phyloP scores from a whole-genome alignment of 1,140 invertebrate genomes.

The Stegodyphus dumicola region DNA sequence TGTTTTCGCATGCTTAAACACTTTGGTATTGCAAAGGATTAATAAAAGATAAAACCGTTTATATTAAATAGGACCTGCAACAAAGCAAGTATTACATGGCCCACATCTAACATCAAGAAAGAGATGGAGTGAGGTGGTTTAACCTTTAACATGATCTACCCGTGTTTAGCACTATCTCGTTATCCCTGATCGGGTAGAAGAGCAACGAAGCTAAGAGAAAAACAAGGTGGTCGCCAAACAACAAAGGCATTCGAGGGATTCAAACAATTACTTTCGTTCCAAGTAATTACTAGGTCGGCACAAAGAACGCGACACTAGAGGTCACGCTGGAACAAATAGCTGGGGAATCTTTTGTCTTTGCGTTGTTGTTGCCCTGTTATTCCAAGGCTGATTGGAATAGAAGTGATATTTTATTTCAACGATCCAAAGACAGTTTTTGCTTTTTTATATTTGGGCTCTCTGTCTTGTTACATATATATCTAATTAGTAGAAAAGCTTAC shows the following conservation, averaged over 20 bases:
- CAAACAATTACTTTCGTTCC: constrained; percentile 28
- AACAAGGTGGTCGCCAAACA: constrained; percentile 17
- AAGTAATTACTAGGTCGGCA: constrained; percentile 26
- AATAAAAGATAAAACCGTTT: too few species aligned
- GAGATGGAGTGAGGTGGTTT: too few species aligned
- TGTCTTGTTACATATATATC: too few species aligned
- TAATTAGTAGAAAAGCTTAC: too few species aligned
- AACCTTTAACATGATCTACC: background rate
- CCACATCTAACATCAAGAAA: too few species aligned
- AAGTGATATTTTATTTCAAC: constrained; percentile 22
- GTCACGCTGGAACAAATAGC: constrained; percentile 13
- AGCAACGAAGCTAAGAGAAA: background rate
- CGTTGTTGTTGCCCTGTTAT: background rate
- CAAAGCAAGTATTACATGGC: too few species aligned
- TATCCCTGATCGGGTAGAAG: background rate
- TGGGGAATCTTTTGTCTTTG: constrained; percentile 16
- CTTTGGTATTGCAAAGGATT: too few species aligned
- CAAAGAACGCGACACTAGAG: constrained; percentile 18
- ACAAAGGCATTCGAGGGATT: constrained; percentile 22
- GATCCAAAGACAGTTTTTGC: too few species aligned
- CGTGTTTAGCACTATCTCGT: constrained; percentile 14
- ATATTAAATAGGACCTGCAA: too few species aligned
- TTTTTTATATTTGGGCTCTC: too few species aligned
- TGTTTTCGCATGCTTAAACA: too few species aligned
- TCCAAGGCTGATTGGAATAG: constrained; percentile 19